Evolutionary conservation across 2,113 vertebrate species (phyloP).

Genomic region (Carettochelys insculpta): DNA sequence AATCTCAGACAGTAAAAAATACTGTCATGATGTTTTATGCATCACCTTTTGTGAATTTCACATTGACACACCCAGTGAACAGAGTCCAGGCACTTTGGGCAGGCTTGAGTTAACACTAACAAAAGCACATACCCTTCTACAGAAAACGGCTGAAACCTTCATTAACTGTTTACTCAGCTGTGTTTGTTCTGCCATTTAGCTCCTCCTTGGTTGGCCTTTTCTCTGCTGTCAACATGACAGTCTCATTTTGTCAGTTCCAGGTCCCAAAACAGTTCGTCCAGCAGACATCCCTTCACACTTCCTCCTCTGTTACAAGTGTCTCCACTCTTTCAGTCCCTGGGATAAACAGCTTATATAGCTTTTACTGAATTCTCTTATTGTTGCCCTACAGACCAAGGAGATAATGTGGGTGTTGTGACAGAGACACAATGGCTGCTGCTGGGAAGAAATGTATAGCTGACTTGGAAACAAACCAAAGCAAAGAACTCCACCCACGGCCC

Average conservation of each 20-base stretch:
- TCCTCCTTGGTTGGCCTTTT: background rate
- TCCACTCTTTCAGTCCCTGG: background rate
- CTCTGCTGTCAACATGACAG: background rate
- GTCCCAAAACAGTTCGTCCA: constrained; percentile 11
- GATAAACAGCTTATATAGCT: background rate
- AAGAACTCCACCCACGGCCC: background rate
- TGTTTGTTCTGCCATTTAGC: background rate
- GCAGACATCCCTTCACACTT: background rate
- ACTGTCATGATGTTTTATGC: constrained; percentile 12
- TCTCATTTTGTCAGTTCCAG: background rate
- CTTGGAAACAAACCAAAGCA: background rate
- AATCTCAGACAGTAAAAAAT: constrained; percentile 39
- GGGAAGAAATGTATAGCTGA: background rate
- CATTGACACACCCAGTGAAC: background rate
- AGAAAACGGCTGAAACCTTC: background rate
- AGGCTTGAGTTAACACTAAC: background rate
- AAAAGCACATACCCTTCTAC: background rate
- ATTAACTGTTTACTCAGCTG: background rate
- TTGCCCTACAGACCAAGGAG: background rate
- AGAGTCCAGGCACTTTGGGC: background rate
- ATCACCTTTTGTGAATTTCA: background rate
- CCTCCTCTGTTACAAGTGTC: background rate
- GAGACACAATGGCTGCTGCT: background rate
- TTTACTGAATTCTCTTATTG: background rate
- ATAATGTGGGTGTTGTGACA: background rate